Percentiles rank a stretch among this genome's conserved stretches.
Evolutionary conservation across 2,888 invertebrate species (phyloP).

Genomic region (Drosophila recens): DNA sequence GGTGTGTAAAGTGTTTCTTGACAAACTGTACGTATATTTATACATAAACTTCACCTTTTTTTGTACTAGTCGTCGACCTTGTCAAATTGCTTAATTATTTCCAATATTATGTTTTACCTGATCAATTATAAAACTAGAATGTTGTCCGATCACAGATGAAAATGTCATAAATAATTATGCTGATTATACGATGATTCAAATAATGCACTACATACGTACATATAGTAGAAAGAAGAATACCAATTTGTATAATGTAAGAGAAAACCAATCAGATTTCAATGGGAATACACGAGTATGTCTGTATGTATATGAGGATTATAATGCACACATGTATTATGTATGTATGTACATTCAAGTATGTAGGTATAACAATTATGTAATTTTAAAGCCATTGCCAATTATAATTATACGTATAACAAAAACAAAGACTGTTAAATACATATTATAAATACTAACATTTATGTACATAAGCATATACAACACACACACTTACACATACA

Average conservation of each 20-base stretch:
- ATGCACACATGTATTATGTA: conserved; percentile 2
- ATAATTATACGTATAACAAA: conserved; percentile 31
- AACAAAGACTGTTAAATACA: conserved; percentile 66
- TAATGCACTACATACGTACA: neutral
- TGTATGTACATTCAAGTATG: conserved; percentile 40
- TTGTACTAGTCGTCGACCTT: conserved; percentile 11
- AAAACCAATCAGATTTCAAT: conserved; percentile 1
- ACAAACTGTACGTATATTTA: neutral
- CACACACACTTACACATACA: neutral
- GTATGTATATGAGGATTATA: neutral
- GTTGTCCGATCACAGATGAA: neutral
- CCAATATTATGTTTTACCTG: neutral
- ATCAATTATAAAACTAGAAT: neutral
- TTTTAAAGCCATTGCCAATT: conserved; percentile 70
- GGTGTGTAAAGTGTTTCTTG: no score
- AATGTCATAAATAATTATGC: conserved; percentile 1
- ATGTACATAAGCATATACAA: conserved; percentile 6
- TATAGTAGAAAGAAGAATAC: neutral
- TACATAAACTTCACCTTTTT: neutral
- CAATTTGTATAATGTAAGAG: neutral
- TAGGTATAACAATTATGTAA: conserved; percentile 28
- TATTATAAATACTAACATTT: conserved; percentile 32
- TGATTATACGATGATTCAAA: neutral
- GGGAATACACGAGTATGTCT: conserved; percentile 3
- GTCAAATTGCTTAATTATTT: neutral